phyloP scores from a whole-genome alignment of 2,113 vertebrate genomes.

The Pavo muticus region DNA sequence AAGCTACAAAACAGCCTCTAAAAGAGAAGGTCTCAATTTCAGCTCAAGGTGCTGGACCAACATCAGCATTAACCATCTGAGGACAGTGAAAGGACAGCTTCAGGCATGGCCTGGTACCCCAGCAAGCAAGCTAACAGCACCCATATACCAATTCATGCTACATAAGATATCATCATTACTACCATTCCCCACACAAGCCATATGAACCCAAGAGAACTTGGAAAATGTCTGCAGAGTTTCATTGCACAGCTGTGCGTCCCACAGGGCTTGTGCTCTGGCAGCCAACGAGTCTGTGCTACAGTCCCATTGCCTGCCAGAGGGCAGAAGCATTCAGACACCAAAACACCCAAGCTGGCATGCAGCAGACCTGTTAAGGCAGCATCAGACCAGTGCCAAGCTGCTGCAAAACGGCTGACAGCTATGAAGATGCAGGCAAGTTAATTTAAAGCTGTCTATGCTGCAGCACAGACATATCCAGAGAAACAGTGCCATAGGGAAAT shows the following conservation, averaged over 20 bases:
- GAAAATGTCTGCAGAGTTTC: fast-evolving
- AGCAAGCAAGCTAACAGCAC: neutral
- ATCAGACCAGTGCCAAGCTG: neutral
- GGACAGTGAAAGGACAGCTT: fast-evolving
- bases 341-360: fast-evolving
- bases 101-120: no score
- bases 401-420: neutral
- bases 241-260: neutral
- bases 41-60: neutral
- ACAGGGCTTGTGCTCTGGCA: neutral
- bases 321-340: neutral
- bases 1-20: neutral
- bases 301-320: neutral
- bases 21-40: neutral
- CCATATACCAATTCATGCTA: neutral
- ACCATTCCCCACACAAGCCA: neutral
- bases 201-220: neutral
- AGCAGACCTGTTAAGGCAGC: neutral
- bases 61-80: neutral
- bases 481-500: neutral
- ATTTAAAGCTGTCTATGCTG: neutral
- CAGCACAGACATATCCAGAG: neutral
- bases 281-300: neutral
- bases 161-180: neutral
- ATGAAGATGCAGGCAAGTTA: neutral